A percentile compares a stretch with the other conserved stretches of the same genome.
Evolutionary conservation across 1,140 invertebrate genomes (phyloP).

Genomic region (Tetramorium alpestre): DNA sequence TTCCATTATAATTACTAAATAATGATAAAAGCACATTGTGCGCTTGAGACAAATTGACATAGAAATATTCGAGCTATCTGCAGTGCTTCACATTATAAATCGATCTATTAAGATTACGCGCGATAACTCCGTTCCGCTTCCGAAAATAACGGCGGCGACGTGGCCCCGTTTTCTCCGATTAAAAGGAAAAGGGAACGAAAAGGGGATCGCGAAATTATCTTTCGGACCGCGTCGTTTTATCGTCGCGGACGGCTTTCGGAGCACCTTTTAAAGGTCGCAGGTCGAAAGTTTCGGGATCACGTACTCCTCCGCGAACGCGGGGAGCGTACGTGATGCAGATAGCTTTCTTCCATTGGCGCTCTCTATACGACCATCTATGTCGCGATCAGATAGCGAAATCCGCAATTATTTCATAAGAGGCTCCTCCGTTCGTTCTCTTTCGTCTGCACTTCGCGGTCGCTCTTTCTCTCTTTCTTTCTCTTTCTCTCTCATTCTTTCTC

Average conservation of each 20-base stretch:
- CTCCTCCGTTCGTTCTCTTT: conserved; percentile 1
- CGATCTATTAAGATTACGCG: conserved; percentile 45
- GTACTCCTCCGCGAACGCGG: conserved; percentile 48
- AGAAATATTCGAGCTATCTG: background rate
- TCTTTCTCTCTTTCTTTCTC: background rate
- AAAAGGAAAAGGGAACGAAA: conserved; percentile 31
- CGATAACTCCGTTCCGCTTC: conserved; percentile 32
- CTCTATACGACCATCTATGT: conserved; percentile 59
- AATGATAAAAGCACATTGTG: background rate
- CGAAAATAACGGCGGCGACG: conserved; percentile 48
- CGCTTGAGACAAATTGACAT: conserved; percentile 1
- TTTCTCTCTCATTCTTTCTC: background rate
- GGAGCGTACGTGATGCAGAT: conserved; percentile 52
- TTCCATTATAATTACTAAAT: background rate
- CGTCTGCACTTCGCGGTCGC: background rate
- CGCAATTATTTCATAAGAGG: conserved; percentile 68
- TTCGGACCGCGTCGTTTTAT: conserved; percentile 44
- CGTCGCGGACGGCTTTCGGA: conserved; percentile 21
- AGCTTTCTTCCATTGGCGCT: conserved; percentile 57
- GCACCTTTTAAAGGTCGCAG: conserved; percentile 53
- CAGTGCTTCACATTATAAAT: conserved; percentile 30
- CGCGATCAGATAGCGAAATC: conserved; percentile 66
- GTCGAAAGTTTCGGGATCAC: conserved; percentile 57
- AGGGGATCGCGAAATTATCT: conserved; percentile 48
- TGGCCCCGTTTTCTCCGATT: conserved; percentile 52